A percentile compares a stretch with the other conserved stretches of the same genome.
Conservation (phyloP, 2,888 invertebrate species). For the Frankliniella fusca region DNA sequence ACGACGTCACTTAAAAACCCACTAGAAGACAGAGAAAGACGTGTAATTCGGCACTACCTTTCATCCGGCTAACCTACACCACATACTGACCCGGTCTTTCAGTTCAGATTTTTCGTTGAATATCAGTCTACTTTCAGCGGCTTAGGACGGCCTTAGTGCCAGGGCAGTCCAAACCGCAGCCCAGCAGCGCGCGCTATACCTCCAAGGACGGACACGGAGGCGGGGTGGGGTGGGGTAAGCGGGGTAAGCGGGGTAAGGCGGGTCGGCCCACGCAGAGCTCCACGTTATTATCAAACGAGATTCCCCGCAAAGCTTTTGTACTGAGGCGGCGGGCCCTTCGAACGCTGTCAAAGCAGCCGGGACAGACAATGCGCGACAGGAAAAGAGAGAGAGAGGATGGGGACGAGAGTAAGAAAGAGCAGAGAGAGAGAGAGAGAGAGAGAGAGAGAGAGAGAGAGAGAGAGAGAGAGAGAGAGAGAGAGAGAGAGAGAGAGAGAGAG, state of each 20-base stretch:
- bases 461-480: background rate
- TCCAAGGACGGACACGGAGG: background rate
- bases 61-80: too few species aligned
- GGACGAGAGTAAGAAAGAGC: too few species aligned
- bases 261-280: background rate
- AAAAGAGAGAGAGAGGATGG: too few species aligned
- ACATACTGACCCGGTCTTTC: too few species aligned
- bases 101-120: too few species aligned
- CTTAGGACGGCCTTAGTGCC: too few species aligned
- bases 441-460: background rate
- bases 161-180: too few species aligned
- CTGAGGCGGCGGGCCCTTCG: background rate
- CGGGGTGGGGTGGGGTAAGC: slow-evolving; percentile 6
- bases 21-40: too few species aligned
- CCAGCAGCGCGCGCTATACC: too few species aligned
- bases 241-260: slow-evolving; percentile 27
- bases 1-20: too few species aligned
- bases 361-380: slow-evolving; percentile 16
- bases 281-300: background rate
- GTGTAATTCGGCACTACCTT: too few species aligned
- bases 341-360: slow-evolving; percentile 26
- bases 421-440: slow-evolving; percentile 29
- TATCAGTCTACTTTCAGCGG: too few species aligned
- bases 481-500: slow-evolving; percentile 9
- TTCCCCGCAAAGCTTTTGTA: background rate